Percentiles rank a stretch among this genome's conserved stretches.
These are phyloP conservation scores for Oscheius sp. DNA, from an alignment of 1,140 invertebrate species.

Conservation along the genomic window DNA sequence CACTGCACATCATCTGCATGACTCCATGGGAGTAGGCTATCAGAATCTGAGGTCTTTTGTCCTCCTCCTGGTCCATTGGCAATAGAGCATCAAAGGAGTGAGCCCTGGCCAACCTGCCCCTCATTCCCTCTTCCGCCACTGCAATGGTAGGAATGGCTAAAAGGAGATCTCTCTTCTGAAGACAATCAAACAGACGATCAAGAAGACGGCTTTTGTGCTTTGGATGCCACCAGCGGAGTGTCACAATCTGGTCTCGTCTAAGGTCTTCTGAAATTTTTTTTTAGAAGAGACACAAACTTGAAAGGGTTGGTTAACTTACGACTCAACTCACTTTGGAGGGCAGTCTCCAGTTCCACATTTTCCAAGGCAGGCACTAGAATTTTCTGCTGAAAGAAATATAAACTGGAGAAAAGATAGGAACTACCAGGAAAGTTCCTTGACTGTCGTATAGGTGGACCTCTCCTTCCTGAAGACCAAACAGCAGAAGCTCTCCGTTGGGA, in stretches of 20 bases:
- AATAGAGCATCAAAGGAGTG: constrained; percentile 74
- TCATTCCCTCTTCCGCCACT: not conserved
- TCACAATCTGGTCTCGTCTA: constrained; percentile 50
- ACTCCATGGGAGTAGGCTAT: constrained; percentile 83
- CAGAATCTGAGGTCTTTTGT: constrained; percentile 74
- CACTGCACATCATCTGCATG: constrained; percentile 82
- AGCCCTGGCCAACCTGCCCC: constrained; percentile 64
- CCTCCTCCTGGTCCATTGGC: constrained; percentile 70
- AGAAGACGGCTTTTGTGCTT: constrained; percentile 27
- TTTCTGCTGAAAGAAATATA: constrained; percentile 33
- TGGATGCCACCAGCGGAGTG: constrained; percentile 50
- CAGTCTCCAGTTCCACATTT: constrained; percentile 52
- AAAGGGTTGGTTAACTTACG: too few species aligned
- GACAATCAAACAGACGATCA: not conserved
- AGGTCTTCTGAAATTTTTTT: constrained; percentile 52
- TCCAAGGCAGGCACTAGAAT: constrained; percentile 48
- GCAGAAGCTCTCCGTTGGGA: constrained; percentile 81
- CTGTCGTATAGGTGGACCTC: constrained; percentile 92
- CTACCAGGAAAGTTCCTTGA: constrained; percentile 73
- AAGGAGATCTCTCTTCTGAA: constrained; percentile 51
- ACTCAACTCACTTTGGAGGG: constrained; percentile 41
- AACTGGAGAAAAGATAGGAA: too few species aligned
- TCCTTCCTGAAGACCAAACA: constrained; percentile 85
- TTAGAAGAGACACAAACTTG: too few species aligned
- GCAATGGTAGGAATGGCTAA: not conserved